A percentile compares a stretch with the other conserved stretches of the same genome.
phyloP scores from a whole-genome alignment of 2,797 vertebrate genomes.

The Threskiornis aethiopicus region DNA sequence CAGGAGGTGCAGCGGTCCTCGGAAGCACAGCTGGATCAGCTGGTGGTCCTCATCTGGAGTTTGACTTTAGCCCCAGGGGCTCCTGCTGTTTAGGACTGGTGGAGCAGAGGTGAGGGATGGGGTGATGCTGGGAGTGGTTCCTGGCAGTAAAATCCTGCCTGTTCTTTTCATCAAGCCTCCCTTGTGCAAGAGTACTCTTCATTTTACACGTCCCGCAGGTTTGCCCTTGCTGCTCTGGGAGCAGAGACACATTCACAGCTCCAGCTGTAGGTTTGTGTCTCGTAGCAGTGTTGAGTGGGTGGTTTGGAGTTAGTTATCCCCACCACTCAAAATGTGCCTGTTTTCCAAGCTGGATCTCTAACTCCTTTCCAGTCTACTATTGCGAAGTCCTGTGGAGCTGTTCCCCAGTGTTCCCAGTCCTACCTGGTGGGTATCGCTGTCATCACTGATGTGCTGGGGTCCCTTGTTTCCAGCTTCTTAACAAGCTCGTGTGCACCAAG shows the following conservation, averaged over 20 bases:
- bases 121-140: background rate
- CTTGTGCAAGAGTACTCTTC: background rate
- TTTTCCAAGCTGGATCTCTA: background rate
- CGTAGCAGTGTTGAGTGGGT: accelerated
- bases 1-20: background rate
- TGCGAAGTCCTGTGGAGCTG: background rate
- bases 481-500: background rate
- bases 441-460: background rate
- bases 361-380: background rate
- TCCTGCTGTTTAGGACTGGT: background rate
- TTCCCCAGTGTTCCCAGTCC: background rate
- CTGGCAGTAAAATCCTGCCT: background rate
- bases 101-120: background rate
- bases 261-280: background rate
- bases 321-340: background rate
- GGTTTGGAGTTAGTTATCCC: background rate
- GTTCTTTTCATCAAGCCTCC: background rate
- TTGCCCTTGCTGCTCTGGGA: background rate
- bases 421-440: background rate
- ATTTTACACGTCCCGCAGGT: background rate
- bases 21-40: background rate
- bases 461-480: background rate
- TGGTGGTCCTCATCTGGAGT: background rate
- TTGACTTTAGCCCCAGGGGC: background rate
- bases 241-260: accelerated